Evolutionary conservation across 2,888 invertebrate species (phyloP), one percentile per base, ranked within the genome.

Genomic region (Digitonthophagus gazella): DNA sequence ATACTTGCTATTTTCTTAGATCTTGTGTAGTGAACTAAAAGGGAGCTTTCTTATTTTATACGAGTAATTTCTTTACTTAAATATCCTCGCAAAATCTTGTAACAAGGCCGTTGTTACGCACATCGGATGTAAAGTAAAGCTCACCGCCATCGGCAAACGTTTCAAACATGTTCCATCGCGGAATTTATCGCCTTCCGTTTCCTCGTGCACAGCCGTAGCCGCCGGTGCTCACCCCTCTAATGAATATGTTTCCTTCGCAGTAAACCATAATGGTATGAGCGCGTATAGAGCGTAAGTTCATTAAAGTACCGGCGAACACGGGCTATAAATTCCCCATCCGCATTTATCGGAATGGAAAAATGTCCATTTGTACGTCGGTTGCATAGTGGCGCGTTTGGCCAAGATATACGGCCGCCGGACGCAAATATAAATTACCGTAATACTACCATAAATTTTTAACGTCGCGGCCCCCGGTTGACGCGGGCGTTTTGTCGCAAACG

Each of bases 391-490:
- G 28, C 28, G 28, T 44, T 44, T 44, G 11, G 6, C 11, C 28
- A 61, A 61, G 61, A 61, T 61, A 61, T 61, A 61, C 61, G 61
- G 18, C n/a, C 61, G 8, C 16, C 61, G 61, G 20, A 18, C 16
- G 15, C 61, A 61, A 61, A 61, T 61, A 61, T 61, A 61, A 61
- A 61, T 61, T 61, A 61, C 61, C 61, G 16, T 61, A 61, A 61
- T 61, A 61, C 61, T 16, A 19, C 61, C 61, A 61, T 61, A 61
- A 61, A 61, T 61, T 61, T 61, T 61, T 61, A n/a, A 19, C 61
- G 61, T n/a, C 16, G 61, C n/a, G n/a, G 61, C 61, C 18, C 20
- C 19, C 18, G 61, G 61, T 20, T 19, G 19, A 19, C 20, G 18
- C 18, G 16, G n/a, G 20, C 18, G 18, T 61, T 61, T 61, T 19